Evolutionary conservation across 2,888 invertebrate genomes (phyloP).

Genomic region (Lasioglossum morio): DNA sequence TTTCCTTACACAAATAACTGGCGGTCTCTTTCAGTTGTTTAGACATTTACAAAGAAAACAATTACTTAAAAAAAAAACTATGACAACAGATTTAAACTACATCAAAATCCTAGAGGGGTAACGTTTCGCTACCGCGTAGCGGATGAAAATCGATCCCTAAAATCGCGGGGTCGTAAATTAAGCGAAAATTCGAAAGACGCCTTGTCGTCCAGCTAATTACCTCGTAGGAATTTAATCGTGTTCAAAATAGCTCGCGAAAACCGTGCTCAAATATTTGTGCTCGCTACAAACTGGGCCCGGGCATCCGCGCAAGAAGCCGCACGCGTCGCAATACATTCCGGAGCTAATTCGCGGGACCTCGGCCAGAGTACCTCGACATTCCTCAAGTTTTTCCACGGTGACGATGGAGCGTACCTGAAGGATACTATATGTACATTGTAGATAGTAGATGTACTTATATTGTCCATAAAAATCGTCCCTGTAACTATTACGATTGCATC

Average conservation of each 20-base stretch:
- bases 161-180: neutral
- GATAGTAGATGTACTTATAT: too few species aligned
- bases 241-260: neutral
- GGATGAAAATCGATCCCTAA: neutral
- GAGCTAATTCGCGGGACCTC: neutral
- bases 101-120: too few species aligned
- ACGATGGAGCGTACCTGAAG: neutral
- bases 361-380: neutral
- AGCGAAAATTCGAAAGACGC: neutral
- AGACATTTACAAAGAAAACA: too few species aligned
- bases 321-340: neutral
- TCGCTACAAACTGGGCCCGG: neutral
- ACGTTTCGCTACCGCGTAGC: neutral
- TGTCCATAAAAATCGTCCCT: too few species aligned
- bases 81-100: too few species aligned
- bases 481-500: too few species aligned
- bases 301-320: neutral
- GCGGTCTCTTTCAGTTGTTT: too few species aligned
- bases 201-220: neutral
- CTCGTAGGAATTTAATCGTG: neutral
- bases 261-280: neutral
- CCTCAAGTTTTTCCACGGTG: neutral
- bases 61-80: too few species aligned
- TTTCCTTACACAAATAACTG: too few species aligned
- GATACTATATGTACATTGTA: too few species aligned